phyloP scores from a whole-genome alignment of 2,797 vertebrate species.

The Leptatherina wallacei region DNA sequence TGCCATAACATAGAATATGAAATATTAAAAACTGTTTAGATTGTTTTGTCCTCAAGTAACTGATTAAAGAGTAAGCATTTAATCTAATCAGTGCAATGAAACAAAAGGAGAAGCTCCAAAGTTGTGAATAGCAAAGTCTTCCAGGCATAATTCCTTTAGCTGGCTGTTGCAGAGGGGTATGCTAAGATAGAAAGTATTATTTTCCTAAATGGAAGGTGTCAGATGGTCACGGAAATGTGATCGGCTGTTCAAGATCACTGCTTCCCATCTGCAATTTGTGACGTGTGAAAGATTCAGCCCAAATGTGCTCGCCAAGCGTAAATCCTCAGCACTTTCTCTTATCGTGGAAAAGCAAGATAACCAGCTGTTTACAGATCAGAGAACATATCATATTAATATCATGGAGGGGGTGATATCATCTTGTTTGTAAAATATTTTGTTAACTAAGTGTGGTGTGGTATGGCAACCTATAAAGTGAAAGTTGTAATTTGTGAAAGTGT shows the following conservation, averaged over 20 bases:
- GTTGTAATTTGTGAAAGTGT: constrained; percentile 72
- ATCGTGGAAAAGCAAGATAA: constrained; percentile 99
- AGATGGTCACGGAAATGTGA: constrained; percentile 99
- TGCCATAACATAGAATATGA: constrained; percentile 35
- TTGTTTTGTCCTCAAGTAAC: constrained; percentile 48
- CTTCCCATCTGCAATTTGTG: constrained; percentile 99
- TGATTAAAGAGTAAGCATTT: constrained; percentile 70
- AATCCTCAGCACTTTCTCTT: constrained; percentile 99
- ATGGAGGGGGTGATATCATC: constrained; percentile 90
- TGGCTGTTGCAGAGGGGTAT: constrained; percentile 98
- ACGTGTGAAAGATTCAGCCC: constrained; percentile 99
- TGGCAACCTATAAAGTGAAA: constrained; percentile 79
- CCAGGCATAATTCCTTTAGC: constrained; percentile 97
- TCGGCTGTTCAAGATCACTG: constrained; percentile 99
- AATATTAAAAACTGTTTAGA: constrained; percentile 31
- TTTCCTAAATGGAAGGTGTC: constrained; percentile 99
- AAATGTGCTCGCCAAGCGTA: constrained; percentile 99
- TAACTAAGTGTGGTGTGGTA: constrained; percentile 87
- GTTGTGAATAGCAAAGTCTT: constrained; percentile 90
- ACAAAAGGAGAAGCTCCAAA: constrained; percentile 79
- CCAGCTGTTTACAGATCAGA: constrained; percentile 99
- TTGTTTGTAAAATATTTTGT: constrained; percentile 89
- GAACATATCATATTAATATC: constrained; percentile 99
- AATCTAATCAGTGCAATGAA: constrained; percentile 75
- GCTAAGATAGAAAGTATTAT: constrained; percentile 99